A percentile compares a stretch with the other conserved stretches of the same genome.
Evolutionary conservation across 2,113 vertebrate genomes (phyloP).

Genomic region (Forbesichthys agassizii): DNA sequence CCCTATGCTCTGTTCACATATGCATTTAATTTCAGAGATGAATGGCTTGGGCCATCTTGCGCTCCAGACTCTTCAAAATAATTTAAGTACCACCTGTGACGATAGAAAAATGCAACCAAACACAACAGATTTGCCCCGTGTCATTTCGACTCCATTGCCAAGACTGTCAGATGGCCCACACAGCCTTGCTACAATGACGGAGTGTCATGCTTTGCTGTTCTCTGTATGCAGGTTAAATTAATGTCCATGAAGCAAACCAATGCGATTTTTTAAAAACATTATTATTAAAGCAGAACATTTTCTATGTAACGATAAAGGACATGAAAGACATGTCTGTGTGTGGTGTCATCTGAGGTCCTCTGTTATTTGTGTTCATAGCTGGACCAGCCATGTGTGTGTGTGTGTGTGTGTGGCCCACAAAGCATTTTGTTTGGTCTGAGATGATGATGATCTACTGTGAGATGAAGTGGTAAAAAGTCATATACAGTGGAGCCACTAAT

Average conservation of each 20-base stretch:
- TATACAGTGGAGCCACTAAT: too few relatives aligned
- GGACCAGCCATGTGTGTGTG: neutral
- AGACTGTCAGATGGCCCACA: too few relatives aligned
- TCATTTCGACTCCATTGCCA: neutral
- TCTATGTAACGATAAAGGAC: neutral
- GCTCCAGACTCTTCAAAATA: neutral
- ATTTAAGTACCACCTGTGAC: neutral
- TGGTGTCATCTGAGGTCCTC: neutral
- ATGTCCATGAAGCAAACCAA: too few relatives aligned
- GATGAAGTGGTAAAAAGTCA: neutral
- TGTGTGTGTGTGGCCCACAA: neutral
- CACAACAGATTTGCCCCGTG: too few relatives aligned
- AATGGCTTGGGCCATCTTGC: slow-evolving; percentile 1
- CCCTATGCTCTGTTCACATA: neutral
- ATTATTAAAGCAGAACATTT: neutral
- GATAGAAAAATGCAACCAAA: neutral
- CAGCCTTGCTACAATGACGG: too few relatives aligned
- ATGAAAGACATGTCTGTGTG: neutral
- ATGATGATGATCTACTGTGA: too few relatives aligned
- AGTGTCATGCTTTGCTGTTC: too few relatives aligned
- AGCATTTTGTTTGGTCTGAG: too few relatives aligned
- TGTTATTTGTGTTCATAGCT: neutral
- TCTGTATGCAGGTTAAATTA: too few relatives aligned
- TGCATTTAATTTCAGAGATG: slow-evolving; percentile 9
- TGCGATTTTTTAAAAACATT: too few relatives aligned